Percentiles rank a stretch among this genome's conserved stretches.
These are phyloP conservation scores for Acanthopleura granulata DNA, from an alignment of 2,888 invertebrate species.

Conservation along the genomic window DNA sequence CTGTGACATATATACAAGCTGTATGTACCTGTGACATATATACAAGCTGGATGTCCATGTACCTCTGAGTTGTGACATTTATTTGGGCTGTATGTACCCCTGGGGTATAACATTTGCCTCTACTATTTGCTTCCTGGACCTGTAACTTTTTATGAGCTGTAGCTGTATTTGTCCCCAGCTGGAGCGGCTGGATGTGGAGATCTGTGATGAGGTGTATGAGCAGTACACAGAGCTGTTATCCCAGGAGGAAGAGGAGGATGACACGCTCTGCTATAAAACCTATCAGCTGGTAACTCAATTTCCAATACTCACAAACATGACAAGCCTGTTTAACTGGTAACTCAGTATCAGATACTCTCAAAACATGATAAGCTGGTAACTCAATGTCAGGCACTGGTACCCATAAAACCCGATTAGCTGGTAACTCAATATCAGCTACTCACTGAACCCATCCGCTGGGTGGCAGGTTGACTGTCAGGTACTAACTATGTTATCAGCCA, in stretches of 20 bases:
- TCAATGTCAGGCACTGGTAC: too few relatives aligned
- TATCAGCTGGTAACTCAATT: slow-evolving; percentile 48
- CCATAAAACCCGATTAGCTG: too few relatives aligned
- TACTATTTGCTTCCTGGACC: background rate
- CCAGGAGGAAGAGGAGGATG: slow-evolving; percentile 53
- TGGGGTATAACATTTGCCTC: background rate
- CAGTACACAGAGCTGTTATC: slow-evolving; percentile 53
- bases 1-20: too few relatives aligned
- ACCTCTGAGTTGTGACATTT: background rate
- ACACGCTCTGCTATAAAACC: slow-evolving; percentile 58
- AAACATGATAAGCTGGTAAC: too few relatives aligned
- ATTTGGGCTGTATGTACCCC: background rate
- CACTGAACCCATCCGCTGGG: too few relatives aligned
- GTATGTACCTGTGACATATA: too few relatives aligned
- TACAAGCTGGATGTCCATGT: too few relatives aligned
- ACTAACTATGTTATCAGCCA: too few relatives aligned
- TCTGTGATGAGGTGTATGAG: slow-evolving; percentile 63
- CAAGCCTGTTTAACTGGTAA: too few relatives aligned
- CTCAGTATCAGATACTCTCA: too few relatives aligned
- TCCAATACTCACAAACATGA: background rate
- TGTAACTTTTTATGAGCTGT: background rate
- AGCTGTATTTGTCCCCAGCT: slow-evolving; percentile 41
- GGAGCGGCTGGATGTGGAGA: slow-evolving; percentile 55
- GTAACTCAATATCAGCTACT: too few relatives aligned
- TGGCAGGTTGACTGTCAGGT: too few relatives aligned